Evolutionary conservation across 1,140 invertebrate species (phyloP), one percentile per base, ranked within the genome.

Genomic region (Neotoxoptera formosana): DNA sequence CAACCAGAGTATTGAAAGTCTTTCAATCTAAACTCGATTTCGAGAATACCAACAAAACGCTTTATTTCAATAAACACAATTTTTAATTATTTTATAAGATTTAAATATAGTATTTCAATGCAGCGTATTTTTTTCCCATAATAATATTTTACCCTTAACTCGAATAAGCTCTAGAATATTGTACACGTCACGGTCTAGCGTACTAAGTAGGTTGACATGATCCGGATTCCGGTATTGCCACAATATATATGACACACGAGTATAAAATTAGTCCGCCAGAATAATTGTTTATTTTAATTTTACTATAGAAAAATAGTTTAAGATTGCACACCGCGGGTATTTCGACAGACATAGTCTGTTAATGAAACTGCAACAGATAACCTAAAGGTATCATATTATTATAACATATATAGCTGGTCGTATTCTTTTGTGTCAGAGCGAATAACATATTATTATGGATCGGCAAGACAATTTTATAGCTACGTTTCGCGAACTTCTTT

Each of bases 271-370:
- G 60, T 34, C n/a, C n/a, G n/a, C n/a, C 60, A 76, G n/a, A n/a
- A 34, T n/a, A 76, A 76, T 76, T 76, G n/a, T 76, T 76, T n/a
- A 76, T 76, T 76, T 76, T n/a, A 76, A 17, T 83, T 83, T 83
- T 36, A 36, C 17, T 36, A n/a, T n/a, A 34, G 34, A 36, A n/a
- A 83, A 86, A 51, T 48, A 30, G 48, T 87, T 51, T 88, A 88
- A 20, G n/a, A 88, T 53, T 51, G 17, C 47, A 23, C 7, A 83
- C n/a, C n/a, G n/a, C 23, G 30, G 23, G 84, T 86, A 86, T 47
- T 83, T 86, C 25, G 14, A 25, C 23, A 23, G 41, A n/a, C 30
- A 7, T 36, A 7, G 7, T n/a, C n/a, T n/a, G n/a, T 20, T 34
- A 88, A 88, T n/a, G 7, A 21, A 51, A 48, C 47, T 48, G 41